phyloP scores from a whole-genome alignment of 2,797 vertebrate species.

The Enoplosus armatus region DNA sequence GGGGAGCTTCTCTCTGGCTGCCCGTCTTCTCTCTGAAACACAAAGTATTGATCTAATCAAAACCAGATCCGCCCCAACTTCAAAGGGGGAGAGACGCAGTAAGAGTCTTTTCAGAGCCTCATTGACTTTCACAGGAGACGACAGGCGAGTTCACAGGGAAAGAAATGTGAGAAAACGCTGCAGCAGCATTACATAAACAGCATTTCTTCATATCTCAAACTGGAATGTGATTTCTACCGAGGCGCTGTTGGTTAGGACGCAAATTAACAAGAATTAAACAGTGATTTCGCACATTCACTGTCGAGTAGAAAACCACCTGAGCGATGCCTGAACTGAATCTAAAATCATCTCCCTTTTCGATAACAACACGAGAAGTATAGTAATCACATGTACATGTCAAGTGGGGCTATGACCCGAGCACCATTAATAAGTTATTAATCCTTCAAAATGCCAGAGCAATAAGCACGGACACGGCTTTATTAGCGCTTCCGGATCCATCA shows the following conservation, averaged over 20 bases:
- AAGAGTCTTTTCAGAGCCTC: conserved; percentile 86
- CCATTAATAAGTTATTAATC: conserved; percentile 42
- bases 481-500: conserved; percentile 39
- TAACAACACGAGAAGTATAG: conserved; percentile 2
- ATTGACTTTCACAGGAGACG: conserved; percentile 77
- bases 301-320: conserved; percentile 24
- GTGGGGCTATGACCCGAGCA: not conserved
- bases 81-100: conserved; percentile 87
- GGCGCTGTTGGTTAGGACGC: not conserved
- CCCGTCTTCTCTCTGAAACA: conserved; percentile 91
- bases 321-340: not conserved
- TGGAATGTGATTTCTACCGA: conserved; percentile 32
- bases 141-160: conserved; percentile 48
- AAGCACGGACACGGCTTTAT: conserved; percentile 33
- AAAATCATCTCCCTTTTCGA: not conserved
- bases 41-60: conserved; percentile 97
- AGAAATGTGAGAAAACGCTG: conserved; percentile 50
- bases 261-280: conserved; percentile 9
- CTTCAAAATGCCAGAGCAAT: conserved; percentile 13
- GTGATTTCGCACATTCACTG: conserved; percentile 9
- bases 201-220: conserved; percentile 35
- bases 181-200: conserved; percentile 74
- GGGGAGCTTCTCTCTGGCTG: conserved; percentile 89
- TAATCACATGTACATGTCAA: conserved; percentile 12
- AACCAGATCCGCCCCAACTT: conserved; percentile 95